Percentiles rank a stretch among this genome's conserved stretches.
Evolutionary conservation across 2,797 vertebrate genomes (phyloP).

Genomic region (Lutjanus campechanus): DNA sequence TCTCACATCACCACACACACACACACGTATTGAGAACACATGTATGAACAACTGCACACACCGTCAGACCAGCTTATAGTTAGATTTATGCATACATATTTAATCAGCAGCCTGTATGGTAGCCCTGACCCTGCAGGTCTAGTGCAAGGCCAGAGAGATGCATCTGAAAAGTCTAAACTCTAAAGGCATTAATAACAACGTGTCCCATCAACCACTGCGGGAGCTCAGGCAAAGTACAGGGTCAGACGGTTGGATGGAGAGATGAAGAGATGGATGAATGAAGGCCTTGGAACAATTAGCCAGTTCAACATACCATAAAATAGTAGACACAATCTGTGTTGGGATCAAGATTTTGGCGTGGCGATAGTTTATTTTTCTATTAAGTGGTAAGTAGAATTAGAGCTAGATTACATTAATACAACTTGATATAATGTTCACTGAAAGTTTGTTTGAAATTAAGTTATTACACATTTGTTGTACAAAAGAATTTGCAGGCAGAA

Average conservation of each 20-base stretch:
- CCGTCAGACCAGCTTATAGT: constrained; percentile 46
- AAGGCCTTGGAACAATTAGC: neutral
- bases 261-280: constrained; percentile 31
- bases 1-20: constrained; percentile 17
- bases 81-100: constrained; percentile 82
- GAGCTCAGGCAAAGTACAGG: constrained; percentile 11
- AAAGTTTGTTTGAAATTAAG: neutral
- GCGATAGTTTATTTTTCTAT: neutral
- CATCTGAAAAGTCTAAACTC: constrained; percentile 66
- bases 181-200: constrained; percentile 74
- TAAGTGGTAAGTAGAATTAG: neutral
- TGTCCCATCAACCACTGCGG: constrained; percentile 48
- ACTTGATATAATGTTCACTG: neutral
- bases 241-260: constrained; percentile 9
- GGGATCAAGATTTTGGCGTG: neutral
- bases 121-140: constrained; percentile 76
- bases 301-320: neutral
- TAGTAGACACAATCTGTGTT: neutral
- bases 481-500: neutral
- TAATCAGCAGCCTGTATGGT: constrained; percentile 63
- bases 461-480: neutral
- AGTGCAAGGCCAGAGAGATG: constrained; percentile 75
- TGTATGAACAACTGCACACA: constrained; percentile 12
- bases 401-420: neutral
- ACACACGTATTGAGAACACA: neutral